phyloP scores from a whole-genome alignment of 2,888 invertebrate genomes.

The Lasioglossum marginatum region DNA sequence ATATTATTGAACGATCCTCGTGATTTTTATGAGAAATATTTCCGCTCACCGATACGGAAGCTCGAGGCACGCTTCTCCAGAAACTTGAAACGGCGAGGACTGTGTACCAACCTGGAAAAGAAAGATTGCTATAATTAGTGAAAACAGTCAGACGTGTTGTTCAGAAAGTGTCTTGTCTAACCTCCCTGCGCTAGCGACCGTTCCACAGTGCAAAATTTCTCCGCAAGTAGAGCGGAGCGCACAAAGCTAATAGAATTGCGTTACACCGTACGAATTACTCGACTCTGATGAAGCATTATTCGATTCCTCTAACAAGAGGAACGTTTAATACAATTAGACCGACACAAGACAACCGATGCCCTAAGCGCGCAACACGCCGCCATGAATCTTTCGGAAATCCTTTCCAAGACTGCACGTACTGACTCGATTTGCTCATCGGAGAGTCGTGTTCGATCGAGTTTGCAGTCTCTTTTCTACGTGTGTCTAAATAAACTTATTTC shows the following conservation, averaged over 20 bases:
- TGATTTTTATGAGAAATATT: background rate
- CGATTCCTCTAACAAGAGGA: conserved; percentile 11
- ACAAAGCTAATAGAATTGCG: conserved; percentile 24
- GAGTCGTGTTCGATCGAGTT: background rate
- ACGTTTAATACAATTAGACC: background rate
- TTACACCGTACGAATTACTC: conserved; percentile 6
- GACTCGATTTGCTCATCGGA: background rate
- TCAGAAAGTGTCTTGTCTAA: background rate
- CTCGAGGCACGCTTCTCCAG: background rate
- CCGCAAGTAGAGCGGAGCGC: too few species aligned
- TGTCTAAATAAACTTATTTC: background rate
- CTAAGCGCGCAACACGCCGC: background rate
- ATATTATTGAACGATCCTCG: too few species aligned
- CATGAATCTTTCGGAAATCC: background rate
- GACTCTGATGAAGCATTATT: conserved; percentile 6
- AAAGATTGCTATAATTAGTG: background rate
- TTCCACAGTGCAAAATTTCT: background rate
- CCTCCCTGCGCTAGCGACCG: background rate
- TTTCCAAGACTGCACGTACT: background rate
- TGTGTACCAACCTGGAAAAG: background rate
- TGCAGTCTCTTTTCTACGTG: background rate
- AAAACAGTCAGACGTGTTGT: too few species aligned
- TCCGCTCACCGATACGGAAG: conserved; percentile 5
- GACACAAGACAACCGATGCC: background rate
- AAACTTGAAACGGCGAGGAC: background rate